These are phyloP conservation scores for Echeneis naucrates DNA, from an alignment of 2,797 vertebrate species.

Conservation along the genomic window DNA sequence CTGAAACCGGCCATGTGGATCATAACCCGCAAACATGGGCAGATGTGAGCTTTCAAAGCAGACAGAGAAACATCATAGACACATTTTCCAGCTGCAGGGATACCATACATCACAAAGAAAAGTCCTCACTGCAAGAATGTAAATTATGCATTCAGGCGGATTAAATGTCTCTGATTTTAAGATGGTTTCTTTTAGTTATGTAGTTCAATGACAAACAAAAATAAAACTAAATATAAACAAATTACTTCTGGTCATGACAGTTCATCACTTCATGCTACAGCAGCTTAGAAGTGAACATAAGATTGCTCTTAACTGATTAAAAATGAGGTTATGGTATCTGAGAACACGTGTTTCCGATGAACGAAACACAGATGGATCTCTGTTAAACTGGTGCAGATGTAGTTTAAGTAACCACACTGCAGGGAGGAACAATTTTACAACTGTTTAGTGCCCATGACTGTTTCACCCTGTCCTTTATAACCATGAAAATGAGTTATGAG, in stretches of 20 bases:
- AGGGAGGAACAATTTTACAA: not conserved
- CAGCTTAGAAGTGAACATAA: not conserved
- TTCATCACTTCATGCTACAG: constrained; percentile 11
- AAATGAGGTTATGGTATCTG: constrained; percentile 7
- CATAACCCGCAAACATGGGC: constrained; percentile 44
- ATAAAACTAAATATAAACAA: not conserved
- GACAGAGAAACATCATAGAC: constrained; percentile 53
- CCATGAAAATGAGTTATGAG: constrained; percentile 22
- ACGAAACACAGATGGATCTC: constrained; percentile 12
- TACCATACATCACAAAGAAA: constrained; percentile 52
- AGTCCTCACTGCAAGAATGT: constrained; percentile 58
- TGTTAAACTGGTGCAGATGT: not conserved
- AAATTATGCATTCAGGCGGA: constrained; percentile 47
- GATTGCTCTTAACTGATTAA: not conserved
- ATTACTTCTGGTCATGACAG: constrained; percentile 4
- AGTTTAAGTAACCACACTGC: not conserved
- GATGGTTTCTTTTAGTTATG: not conserved
- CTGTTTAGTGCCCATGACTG: constrained; percentile 7
- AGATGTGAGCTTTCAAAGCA: constrained; percentile 68
- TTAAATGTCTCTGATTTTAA: constrained; percentile 39
- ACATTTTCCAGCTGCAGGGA: constrained; percentile 59
- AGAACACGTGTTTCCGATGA: constrained; percentile 10
- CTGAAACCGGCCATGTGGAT: constrained; percentile 32
- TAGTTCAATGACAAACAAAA: not conserved
- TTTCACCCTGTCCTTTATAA: constrained; percentile 7